These are phyloP conservation scores for Halcyon smyrnensis DNA, from an alignment of 2,797 vertebrate species.

Conservation along the genomic window DNA sequence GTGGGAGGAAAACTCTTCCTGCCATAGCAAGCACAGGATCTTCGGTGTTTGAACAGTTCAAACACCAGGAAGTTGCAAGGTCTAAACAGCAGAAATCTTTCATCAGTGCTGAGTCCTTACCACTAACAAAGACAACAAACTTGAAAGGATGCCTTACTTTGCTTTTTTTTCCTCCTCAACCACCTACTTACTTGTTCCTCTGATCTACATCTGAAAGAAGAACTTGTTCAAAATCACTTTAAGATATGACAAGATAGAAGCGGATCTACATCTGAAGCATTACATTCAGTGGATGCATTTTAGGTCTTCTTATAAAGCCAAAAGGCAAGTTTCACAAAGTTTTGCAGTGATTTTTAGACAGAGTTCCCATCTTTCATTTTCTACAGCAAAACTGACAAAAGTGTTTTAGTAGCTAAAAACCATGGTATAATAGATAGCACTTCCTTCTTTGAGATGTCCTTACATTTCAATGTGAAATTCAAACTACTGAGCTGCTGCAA, in stretches of 20 bases:
- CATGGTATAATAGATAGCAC: neutral
- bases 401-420: neutral
- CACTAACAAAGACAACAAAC: neutral
- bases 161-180: neutral
- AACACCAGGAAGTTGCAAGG: neutral
- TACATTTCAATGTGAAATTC: neutral
- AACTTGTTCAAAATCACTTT: slow-evolving; percentile 11
- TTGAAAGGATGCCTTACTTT: neutral
- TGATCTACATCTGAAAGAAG: slow-evolving; percentile 44
- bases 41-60: neutral
- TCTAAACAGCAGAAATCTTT: slow-evolving; percentile 15
- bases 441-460: neutral
- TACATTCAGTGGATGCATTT: neutral
- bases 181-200: slow-evolving; percentile 27
- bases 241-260: neutral
- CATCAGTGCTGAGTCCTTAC: neutral
- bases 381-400: neutral
- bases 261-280: neutral
- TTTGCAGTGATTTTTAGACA: neutral
- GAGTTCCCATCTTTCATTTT: neutral
- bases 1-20: neutral
- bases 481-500: neutral
- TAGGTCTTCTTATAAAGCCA: neutral
- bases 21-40: neutral
- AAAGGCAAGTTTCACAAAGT: neutral